Evolutionary conservation across 2,797 vertebrate genomes (phyloP).

Genomic region (Hippocampus kuda): DNA sequence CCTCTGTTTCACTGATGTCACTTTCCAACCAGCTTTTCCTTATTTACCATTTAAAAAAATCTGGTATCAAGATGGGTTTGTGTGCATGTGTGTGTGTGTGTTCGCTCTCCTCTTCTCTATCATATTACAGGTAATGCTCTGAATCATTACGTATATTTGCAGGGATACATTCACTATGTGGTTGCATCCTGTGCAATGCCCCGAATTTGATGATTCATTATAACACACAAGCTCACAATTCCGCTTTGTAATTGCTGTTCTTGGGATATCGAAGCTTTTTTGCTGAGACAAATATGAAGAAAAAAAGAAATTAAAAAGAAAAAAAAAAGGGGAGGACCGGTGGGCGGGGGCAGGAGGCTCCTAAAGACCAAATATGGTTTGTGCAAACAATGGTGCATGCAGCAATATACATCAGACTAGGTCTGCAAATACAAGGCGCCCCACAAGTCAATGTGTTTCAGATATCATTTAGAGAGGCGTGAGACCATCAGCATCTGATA

Average conservation of each 20-base stretch:
- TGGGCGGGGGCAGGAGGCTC: too few species aligned
- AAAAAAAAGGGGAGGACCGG: neutral
- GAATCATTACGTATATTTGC: neutral
- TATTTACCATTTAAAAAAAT: too few species aligned
- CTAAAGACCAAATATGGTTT: neutral
- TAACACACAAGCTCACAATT: neutral
- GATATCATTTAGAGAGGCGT: neutral
- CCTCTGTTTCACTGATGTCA: too few species aligned
- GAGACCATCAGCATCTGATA: neutral
- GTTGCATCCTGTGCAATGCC: neutral
- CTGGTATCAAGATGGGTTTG: neutral
- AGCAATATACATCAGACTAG: neutral
- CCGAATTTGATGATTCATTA: neutral
- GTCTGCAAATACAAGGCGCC: neutral
- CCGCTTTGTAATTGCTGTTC: neutral
- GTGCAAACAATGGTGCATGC: neutral
- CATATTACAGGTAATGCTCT: constrained; percentile 26
- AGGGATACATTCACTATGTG: neutral
- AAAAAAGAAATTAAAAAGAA: too few species aligned
- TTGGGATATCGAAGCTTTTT: neutral
- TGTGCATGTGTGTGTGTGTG: constrained; percentile 25
- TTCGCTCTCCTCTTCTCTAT: constrained; percentile 32
- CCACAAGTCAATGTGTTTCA: neutral
- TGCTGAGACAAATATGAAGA: neutral
- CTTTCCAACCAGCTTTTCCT: too few species aligned